Evolutionary conservation across 23 tunicate genomes (phyloP), one percentile per base, ranked within the genome.

Genomic region (Halocynthia aurantium): DNA sequence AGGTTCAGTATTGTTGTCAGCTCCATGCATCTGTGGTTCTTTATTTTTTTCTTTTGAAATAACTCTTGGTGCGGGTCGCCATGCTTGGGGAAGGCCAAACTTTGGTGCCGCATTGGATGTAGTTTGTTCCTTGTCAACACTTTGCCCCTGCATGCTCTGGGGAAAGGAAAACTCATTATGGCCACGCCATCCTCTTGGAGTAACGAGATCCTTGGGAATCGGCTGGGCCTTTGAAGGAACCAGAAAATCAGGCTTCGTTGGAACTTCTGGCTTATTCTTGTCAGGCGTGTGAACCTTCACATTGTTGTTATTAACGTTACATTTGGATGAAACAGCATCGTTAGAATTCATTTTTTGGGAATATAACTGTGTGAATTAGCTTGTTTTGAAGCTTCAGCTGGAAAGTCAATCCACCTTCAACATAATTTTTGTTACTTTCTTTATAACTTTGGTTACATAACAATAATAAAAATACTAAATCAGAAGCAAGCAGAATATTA

Each of bases 151-250:
- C 19, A 56, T 56, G n/a, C 55, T 56, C 2, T 53, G 54, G 12
- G 8, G 63, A 54, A 74, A 74, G 6, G 63, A n/a, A 49, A 74
- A 74, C 21, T 74, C 56, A 10, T 40, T 12, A 5, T 52, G 62
- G 18, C 40, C 64, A 18, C 6, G 55, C 78, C 78, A 74, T 8
- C 78, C 78, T 74, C 56, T 74, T 13, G 78, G 78, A 52, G 78
- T 74, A 21, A 74, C 63, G 18, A 53, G 55, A 54, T 74, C 78
- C 56, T 74, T 74, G 55, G 78, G 10, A 15, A 74, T 13, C 19
- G 78, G 57, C 17, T 62, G n/a, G 19, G 72, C 50, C 31, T 40
- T 17, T 22, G 76, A 20, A 11, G 56, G 56, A 51, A 20, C 10
- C 19, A 74, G 31, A 74, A 19, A 64, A 7, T 74, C 6, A 13